Conservation (phyloP, 2,888 invertebrate species). For the Apoda limacodes region DNA sequence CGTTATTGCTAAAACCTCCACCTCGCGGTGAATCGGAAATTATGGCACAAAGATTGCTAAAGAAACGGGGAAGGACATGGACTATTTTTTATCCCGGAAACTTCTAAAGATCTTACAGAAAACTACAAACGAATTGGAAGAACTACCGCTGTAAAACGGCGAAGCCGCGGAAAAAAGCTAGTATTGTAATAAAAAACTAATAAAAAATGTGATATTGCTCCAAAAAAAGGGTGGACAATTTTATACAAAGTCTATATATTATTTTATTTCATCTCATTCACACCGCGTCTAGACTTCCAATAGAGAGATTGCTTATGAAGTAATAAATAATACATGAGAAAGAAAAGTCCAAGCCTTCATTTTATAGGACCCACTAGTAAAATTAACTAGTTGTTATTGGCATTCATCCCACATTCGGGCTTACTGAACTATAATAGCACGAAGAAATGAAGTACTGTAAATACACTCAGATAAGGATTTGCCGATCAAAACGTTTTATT, state of each 20-base stretch:
- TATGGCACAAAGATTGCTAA: no score
- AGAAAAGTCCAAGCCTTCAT: constrained; percentile 49
- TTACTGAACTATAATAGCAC: constrained; percentile 33
- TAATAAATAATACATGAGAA: constrained; percentile 59
- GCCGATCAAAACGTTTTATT: constrained; percentile 20
- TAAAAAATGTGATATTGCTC: no score
- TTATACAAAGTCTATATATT: constrained; percentile 38
- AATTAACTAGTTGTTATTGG: constrained; percentile 61
- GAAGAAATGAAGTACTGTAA: constrained; percentile 22
- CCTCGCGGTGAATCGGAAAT: no score
- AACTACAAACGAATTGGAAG: no score
- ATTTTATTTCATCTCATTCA: constrained; percentile 53
- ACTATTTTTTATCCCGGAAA: no score
- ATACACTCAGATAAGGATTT: constrained; percentile 20
- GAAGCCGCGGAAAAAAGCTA: no score
- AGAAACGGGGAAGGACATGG: no score
- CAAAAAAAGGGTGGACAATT: constrained; percentile 33
- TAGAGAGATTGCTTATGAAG: constrained; percentile 45
- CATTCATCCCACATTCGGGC: constrained; percentile 40
- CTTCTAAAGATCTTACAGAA: no score
- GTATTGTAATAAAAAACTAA: no score
- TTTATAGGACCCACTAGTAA: constrained; percentile 44
- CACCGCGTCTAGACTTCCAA: constrained; percentile 54
- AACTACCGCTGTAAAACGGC: no score
- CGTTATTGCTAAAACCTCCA: no score